Conservation (phyloP, 2,888 invertebrate genomes). For the Arenicola marina region DNA sequence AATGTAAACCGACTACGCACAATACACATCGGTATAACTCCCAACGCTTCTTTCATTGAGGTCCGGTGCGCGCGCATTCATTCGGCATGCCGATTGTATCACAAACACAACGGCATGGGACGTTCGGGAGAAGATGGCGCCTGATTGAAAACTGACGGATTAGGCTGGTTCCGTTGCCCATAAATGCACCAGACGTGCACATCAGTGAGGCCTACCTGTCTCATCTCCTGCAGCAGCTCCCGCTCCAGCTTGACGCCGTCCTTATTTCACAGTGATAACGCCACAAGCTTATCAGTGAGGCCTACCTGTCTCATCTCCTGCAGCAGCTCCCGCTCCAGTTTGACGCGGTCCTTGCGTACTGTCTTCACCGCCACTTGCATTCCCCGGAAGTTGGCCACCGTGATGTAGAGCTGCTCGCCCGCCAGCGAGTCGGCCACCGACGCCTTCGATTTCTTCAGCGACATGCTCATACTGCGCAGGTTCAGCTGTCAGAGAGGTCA, state of each 20-base stretch:
- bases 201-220: conserved; percentile 33
- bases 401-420: conserved; percentile 30
- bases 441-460: conserved; percentile 12
- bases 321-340: conserved; percentile 42
- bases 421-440: conserved; percentile 8
- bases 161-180: too few species aligned
- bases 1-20: too few species aligned
- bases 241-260: conserved; percentile 45
- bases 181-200: not conserved
- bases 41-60: too few species aligned
- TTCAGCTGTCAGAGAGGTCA: conserved; percentile 8
- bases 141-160: too few species aligned
- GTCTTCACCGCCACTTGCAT: conserved; percentile 45
- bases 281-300: too few species aligned
- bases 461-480: conserved; percentile 12
- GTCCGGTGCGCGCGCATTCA: too few species aligned
- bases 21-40: too few species aligned
- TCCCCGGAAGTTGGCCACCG: conserved; percentile 42
- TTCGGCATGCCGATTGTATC: too few species aligned
- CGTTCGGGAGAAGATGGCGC: too few species aligned
- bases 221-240: conserved; percentile 44
- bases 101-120: too few species aligned
- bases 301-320: conserved; percentile 46
- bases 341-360: conserved; percentile 42
- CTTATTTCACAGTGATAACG: too few species aligned